Conservation (phyloP, 2,113 vertebrate genomes). For the Epinephelus cyanopodus region DNA sequence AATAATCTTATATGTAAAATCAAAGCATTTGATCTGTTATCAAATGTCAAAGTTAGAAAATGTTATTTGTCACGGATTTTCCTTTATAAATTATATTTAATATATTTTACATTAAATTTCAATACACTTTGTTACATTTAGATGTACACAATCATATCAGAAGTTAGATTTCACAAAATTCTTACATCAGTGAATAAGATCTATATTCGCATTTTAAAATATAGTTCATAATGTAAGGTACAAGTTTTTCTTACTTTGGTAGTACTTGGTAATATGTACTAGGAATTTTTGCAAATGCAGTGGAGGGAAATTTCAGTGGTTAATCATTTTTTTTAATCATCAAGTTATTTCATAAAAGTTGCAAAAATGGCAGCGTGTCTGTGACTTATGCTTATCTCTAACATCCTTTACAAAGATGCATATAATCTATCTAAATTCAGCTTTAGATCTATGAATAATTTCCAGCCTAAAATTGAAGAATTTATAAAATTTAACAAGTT, state of each 20-base stretch:
- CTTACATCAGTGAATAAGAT: background rate
- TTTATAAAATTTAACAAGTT: background rate
- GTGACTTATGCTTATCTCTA: background rate
- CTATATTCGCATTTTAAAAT: background rate
- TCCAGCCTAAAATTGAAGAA: background rate
- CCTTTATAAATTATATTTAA: background rate
- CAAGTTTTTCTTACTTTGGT: background rate
- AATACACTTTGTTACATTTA: background rate
- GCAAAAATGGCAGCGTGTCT: background rate
- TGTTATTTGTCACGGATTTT: background rate
- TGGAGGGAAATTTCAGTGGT: background rate
- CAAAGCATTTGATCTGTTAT: background rate
- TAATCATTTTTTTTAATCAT: background rate
- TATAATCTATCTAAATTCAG: background rate
- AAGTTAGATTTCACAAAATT: background rate
- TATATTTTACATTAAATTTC: background rate
- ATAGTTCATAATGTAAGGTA: background rate
- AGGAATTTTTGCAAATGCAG: background rate
- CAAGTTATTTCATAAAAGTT: background rate
- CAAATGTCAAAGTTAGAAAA: background rate
- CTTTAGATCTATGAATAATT: background rate
- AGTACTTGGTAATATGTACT: background rate
- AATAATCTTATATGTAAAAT: too few relatives aligned
- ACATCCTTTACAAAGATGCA: background rate
- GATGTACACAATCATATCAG: background rate